Evolutionary conservation across 2,888 invertebrate species (phyloP).

Genomic region (Lydus trimaculatus): DNA sequence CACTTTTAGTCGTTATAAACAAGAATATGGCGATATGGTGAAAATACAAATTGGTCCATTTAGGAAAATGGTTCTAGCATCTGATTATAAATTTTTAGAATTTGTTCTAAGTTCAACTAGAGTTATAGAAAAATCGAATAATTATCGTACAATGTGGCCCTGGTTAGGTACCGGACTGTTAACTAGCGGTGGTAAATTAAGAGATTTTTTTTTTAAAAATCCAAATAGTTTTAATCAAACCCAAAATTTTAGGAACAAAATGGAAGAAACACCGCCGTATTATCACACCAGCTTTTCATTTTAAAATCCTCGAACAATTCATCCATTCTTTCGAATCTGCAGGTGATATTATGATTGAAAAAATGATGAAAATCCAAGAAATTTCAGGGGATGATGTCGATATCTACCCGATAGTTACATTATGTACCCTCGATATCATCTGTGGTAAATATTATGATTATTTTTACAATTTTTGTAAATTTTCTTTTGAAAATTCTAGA

Average conservation of each 20-base stretch:
- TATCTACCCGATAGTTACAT: conserved; percentile 68
- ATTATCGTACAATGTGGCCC: conserved; percentile 37
- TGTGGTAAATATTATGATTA: conserved; percentile 61
- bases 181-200: conserved; percentile 29
- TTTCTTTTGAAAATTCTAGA: conserved; percentile 61
- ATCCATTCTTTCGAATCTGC: conserved; percentile 74
- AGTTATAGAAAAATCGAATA: conserved; percentile 39
- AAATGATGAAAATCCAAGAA: conserved; percentile 56
- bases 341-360: conserved; percentile 65
- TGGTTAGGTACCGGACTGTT: conserved; percentile 47
- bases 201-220: not conserved
- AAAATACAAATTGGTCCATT: conserved; percentile 26
- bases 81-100: conserved; percentile 69
- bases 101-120: conserved; percentile 38
- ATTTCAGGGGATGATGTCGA: conserved; percentile 63
- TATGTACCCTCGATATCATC: conserved; percentile 69
- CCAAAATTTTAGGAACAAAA: conserved; percentile 56
- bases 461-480: not conserved
- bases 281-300: conserved; percentile 81
- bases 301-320: conserved; percentile 77
- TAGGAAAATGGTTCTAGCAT: conserved; percentile 52
- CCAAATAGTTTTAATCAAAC: not conserved
- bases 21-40: conserved; percentile 24
- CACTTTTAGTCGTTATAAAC: conserved; percentile 18
- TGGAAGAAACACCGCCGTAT: conserved; percentile 76